These are phyloP conservation scores for Geopemphigus sp. DNA, from an alignment of 1,140 invertebrate species.

Conservation along the genomic window DNA sequence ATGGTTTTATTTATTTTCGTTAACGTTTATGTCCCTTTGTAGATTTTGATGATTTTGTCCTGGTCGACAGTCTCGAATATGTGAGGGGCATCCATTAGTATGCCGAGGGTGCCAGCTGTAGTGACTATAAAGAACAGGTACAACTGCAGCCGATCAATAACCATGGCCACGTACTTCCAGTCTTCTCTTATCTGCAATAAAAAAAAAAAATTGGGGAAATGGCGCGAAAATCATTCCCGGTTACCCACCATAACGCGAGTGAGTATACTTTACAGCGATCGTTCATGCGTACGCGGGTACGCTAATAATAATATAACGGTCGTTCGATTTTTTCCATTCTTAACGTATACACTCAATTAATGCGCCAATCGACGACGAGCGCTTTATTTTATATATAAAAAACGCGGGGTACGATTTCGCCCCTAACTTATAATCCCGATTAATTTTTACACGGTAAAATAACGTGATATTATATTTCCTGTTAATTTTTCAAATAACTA, in stretches of 20 bases:
- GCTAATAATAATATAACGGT: no score
- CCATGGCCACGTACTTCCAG: slow-evolving; percentile 99
- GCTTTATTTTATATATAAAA: no score
- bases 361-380: no score
- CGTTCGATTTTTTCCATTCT: no score
- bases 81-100: slow-evolving; percentile 97
- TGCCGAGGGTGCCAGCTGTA: slow-evolving; percentile 90
- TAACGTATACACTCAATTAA: no score
- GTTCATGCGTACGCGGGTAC: not conserved
- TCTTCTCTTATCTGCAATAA: slow-evolving; percentile 87
- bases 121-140: slow-evolving; percentile 98
- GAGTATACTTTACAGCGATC: not conserved
- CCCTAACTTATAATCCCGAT: no score
- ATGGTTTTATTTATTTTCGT: slow-evolving; percentile 30
- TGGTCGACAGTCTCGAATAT: slow-evolving; percentile 99
- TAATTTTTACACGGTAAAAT: no score
- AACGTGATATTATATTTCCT: no score
- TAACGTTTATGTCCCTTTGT: slow-evolving; percentile 76
- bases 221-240: not conserved
- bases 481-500: no score
- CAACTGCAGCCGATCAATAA: slow-evolving; percentile 94
- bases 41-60: slow-evolving; percentile 92
- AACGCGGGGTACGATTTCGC: no score
- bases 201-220: slow-evolving; percentile 8
- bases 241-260: not conserved